Evolutionary conservation across 1,140 invertebrate species (phyloP), one percentile per base, ranked within the genome.

Genomic region (Ylistrum balloti): DNA sequence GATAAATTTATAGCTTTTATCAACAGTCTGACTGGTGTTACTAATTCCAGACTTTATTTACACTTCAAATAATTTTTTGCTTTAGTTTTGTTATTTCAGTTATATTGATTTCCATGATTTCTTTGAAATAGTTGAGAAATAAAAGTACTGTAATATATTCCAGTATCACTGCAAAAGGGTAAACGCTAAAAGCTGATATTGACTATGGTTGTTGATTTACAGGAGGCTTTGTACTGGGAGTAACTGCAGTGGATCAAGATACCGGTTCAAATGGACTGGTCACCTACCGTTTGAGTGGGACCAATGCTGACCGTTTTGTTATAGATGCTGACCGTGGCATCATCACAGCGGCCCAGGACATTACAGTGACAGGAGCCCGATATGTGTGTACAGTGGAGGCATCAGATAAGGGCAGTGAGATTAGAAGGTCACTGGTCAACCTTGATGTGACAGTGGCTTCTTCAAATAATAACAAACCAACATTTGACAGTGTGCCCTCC

Each of bases 241-340:
- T 96, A 32, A 95, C 96, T 41, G 97, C 99, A 10, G 96, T 98
- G 7, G 96, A 97, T 88, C 48, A 85, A n/a, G 95, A 96, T 88
- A 92, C 91, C 28, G 95, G 95, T 33, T 91, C 89, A 41, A 95
- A 96, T 91, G 94, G 95, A 13, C 90, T 92, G 34, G 97, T 98
- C 7, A 97, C 96, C 15, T 99, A 99, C 96, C 97, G 97, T 0
- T 98, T 99, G 89, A 96, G 98, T 38, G 97, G 97, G 91, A 98
- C 98, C 0, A 97, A 95, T 96, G 97, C 85, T 38, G 86, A 32
- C 33, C 90, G 88, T 34, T 97, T 97, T 93, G 35, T 91, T 34
- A 96, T 97, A 35, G 95, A 96, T 90, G 34, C 91, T 7, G 93
- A 94, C 3, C 96, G 93, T 28, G 96, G 96, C 33, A 96, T 97